These are phyloP conservation scores for Smittia aterrima DNA, from an alignment of 2,888 invertebrate genomes.

Conservation along the genomic window DNA sequence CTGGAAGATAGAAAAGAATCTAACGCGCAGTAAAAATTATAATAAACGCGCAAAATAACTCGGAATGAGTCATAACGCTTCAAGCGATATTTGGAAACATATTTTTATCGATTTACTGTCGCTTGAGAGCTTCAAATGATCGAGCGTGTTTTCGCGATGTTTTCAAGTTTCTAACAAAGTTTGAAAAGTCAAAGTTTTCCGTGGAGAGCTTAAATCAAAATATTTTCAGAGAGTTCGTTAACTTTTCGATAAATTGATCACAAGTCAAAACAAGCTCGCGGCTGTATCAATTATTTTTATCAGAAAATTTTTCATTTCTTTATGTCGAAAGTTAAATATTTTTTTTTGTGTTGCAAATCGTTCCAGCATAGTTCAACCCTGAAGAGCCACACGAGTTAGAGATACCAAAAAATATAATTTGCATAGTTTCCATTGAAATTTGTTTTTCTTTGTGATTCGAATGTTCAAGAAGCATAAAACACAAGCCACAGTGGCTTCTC, in stretches of 20 bases:
- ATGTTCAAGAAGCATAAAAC: background rate
- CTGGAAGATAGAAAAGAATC: background rate
- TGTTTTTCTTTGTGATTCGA: constrained; percentile 2
- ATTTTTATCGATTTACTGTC: too few species aligned
- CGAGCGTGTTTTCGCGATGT: too few species aligned
- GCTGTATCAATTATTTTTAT: background rate
- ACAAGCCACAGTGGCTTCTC: background rate
- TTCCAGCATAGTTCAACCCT: too few species aligned
- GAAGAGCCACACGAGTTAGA: too few species aligned
- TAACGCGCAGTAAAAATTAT: constrained; percentile 2
- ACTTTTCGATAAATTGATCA: background rate
- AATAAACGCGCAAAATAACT: constrained; percentile 22
- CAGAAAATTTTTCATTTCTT: too few species aligned
- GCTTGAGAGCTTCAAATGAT: too few species aligned
- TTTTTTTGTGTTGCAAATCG: background rate
- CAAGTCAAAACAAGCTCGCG: background rate
- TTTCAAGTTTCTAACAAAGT: too few species aligned
- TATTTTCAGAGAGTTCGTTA: too few species aligned
- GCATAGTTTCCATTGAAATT: constrained; percentile 2
- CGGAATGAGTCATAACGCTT: constrained; percentile 21
- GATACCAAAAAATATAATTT: background rate
- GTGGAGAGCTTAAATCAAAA: too few species aligned
- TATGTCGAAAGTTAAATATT: background rate
- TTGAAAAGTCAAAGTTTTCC: too few species aligned
- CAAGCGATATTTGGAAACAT: too few species aligned